phyloP scores from a whole-genome alignment of 2,113 vertebrate genomes.

The Zosterops pallidus region DNA sequence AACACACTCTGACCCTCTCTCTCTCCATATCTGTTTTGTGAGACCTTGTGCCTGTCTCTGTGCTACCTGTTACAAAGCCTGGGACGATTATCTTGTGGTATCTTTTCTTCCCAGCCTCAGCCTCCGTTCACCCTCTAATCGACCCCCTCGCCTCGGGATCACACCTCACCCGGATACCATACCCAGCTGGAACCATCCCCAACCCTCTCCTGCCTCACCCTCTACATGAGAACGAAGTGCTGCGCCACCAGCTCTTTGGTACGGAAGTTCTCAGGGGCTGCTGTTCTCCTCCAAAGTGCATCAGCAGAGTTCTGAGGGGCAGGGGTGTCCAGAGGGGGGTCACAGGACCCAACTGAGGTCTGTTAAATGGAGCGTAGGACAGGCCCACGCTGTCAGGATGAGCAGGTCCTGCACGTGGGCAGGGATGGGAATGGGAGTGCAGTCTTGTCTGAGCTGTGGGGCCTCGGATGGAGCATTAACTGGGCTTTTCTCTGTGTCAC shows the following conservation, averaged over 20 bases:
- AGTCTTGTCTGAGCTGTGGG: neutral
- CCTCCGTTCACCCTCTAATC: constrained; percentile 97
- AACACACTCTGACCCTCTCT: accelerated
- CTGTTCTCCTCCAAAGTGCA: neutral
- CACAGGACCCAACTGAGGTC: neutral
- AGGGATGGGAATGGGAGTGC: neutral
- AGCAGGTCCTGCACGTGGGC: neutral
- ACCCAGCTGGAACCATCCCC: constrained; percentile 91
- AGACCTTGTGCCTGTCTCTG: accelerated
- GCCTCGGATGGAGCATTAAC: neutral
- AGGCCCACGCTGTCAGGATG: accelerated
- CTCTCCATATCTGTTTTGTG: neutral
- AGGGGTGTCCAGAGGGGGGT: neutral
- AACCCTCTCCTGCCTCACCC: constrained; percentile 96
- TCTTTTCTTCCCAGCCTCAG: constrained; percentile 81
- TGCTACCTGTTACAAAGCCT: neutral
- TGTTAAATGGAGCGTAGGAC: neutral
- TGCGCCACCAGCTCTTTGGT: constrained; percentile 99
- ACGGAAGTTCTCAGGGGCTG: constrained; percentile 54
- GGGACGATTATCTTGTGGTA: neutral
- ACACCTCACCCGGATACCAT: constrained; percentile 94
- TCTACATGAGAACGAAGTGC: constrained; percentile 97
- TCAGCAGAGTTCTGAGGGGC: neutral
- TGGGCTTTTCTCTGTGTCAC: neutral
- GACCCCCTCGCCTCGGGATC: constrained; percentile 96